Evolutionary conservation across 1,140 invertebrate genomes (phyloP).

Genomic region (Ditylenchus dipsaci): DNA sequence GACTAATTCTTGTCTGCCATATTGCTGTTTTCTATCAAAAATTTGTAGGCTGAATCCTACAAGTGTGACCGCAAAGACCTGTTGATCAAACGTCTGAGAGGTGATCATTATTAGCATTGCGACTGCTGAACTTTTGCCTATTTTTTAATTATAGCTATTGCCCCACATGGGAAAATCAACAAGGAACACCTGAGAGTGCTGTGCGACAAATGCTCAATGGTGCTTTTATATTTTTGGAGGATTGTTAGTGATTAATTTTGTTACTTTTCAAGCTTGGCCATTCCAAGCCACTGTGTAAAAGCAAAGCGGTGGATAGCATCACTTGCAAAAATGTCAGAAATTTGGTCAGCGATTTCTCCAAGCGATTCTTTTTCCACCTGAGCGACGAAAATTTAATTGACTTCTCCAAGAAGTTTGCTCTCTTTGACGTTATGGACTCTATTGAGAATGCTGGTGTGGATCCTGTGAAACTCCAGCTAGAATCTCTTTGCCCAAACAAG

Average conservation of each 20-base stretch:
- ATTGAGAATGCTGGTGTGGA: constrained; percentile 3
- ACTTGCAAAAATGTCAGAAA: not conserved
- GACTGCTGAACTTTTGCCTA: too few relatives aligned
- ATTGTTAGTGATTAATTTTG: not conserved
- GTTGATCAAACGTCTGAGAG: not conserved
- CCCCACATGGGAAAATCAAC: constrained; percentile 1
- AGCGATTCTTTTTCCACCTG: constrained; percentile 11
- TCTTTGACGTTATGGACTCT: constrained; percentile 1
- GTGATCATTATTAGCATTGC: too few relatives aligned
- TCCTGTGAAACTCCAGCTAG: not conserved
- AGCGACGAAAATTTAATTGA: not conserved
- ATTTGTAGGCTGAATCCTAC: not conserved
- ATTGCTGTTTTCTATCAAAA: too few relatives aligned
- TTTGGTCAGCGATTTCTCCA: constrained; percentile 2
- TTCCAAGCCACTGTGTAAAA: not conserved
- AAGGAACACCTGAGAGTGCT: not conserved
- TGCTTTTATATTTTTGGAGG: not conserved
- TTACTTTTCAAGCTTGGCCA: not conserved
- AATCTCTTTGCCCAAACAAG: not conserved
- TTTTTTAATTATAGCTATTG: too few relatives aligned
- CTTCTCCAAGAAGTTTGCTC: constrained; percentile 1
- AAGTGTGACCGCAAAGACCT: not conserved
- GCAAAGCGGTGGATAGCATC: not conserved
- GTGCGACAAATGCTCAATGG: constrained; percentile 2
- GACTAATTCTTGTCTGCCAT: too few relatives aligned